A percentile compares a stretch with the other conserved stretches of the same genome.
phyloP scores from a whole-genome alignment of 2,797 vertebrate species.

The Schizothorax lantsangensis region DNA sequence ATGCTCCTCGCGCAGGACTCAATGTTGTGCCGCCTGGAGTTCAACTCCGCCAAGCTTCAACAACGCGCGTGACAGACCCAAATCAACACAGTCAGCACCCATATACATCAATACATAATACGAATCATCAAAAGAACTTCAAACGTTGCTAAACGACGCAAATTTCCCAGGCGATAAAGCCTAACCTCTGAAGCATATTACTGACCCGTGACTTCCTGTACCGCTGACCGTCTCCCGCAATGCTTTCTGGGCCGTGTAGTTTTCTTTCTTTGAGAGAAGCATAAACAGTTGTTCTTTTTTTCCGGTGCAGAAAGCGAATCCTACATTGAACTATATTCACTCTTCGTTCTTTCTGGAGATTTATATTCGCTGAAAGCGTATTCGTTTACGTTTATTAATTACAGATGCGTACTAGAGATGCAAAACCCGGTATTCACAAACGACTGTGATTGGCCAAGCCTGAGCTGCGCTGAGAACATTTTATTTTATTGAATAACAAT shows the following conservation, averaged over 20 bases:
- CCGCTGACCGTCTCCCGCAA: background rate
- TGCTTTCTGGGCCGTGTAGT: constrained; percentile 66
- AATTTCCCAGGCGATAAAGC: background rate
- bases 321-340: background rate
- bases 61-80: background rate
- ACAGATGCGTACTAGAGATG: background rate
- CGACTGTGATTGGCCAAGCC: background rate
- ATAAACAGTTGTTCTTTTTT: background rate
- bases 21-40: background rate
- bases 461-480: background rate
- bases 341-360: background rate
- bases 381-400: background rate
- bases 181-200: background rate
- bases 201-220: background rate
- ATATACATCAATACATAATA: background rate
- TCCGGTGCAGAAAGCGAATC: background rate
- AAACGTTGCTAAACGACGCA: background rate
- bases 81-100: too few relatives aligned
- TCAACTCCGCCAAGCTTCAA: background rate
- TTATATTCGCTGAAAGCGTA: background rate
- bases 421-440: background rate
- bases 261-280: fast-evolving
- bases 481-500: too few relatives aligned
- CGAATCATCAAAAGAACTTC: background rate
- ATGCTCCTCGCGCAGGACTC: background rate